These are phyloP conservation scores for Synanthedon formicaeformis DNA, from an alignment of 2,888 invertebrate genomes.

Conservation along the genomic window DNA sequence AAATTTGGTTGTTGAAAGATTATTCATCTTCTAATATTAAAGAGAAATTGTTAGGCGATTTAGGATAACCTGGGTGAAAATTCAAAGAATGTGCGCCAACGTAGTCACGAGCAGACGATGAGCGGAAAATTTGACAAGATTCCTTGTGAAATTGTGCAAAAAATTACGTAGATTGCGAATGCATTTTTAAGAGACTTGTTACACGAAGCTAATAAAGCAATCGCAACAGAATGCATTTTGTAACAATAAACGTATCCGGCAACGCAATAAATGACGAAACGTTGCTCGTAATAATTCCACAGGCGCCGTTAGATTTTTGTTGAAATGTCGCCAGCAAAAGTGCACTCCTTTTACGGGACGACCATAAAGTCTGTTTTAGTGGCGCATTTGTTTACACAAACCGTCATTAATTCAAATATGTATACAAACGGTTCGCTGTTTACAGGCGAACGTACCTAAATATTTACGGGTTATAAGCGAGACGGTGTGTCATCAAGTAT, in stretches of 20 bases:
- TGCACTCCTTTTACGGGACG: slow-evolving; percentile 7
- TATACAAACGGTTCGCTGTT: slow-evolving; percentile 32
- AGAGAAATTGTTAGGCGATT: no score
- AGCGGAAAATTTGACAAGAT: no score
- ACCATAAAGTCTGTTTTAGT: slow-evolving; percentile 45
- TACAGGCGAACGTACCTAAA: slow-evolving; percentile 28
- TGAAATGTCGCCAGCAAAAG: background rate
- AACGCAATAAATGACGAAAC: background rate
- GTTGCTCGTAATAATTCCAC: slow-evolving; percentile 1
- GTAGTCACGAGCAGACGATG: no score
- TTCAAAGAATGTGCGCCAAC: no score
- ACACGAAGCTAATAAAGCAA: no score
- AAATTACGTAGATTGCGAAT: no score
- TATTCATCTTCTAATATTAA: no score
- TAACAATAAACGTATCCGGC: background rate
- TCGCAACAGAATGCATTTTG: no score
- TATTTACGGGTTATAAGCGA: slow-evolving; percentile 28
- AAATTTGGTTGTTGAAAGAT: no score
- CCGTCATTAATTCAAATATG: slow-evolving; percentile 35
- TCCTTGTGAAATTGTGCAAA: no score
- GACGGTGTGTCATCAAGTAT: slow-evolving; percentile 38
- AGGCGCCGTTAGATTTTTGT: background rate
- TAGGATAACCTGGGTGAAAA: no score
- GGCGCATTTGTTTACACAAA: slow-evolving; percentile 46
- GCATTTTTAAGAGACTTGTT: no score